A percentile compares a stretch with the other conserved stretches of the same genome.
Evolutionary conservation across 2,113 vertebrate species (phyloP).

Genomic region (Sander vitreus): DNA sequence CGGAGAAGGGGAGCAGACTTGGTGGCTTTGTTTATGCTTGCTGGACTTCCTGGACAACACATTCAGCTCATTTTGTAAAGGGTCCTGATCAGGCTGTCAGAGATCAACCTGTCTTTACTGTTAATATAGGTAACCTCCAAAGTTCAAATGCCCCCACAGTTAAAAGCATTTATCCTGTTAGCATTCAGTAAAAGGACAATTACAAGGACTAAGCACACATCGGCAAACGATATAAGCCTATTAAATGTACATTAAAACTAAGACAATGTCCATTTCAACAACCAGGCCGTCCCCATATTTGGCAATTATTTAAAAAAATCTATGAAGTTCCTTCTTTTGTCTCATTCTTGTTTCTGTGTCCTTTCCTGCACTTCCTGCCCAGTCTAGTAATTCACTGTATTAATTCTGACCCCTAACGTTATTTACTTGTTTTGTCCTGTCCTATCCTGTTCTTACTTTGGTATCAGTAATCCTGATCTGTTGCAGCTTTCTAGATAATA

Average conservation of each 20-base stretch:
- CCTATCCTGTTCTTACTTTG: conserved; percentile 11
- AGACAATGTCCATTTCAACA: neutral
- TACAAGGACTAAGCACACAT: neutral
- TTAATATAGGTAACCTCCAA: neutral
- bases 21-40: neutral
- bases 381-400: neutral
- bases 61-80: neutral
- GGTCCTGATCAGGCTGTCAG: neutral
- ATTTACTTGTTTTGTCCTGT: conserved; percentile 21
- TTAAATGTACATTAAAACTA: neutral
- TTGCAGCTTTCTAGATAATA: neutral
- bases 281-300: too few relatives aligned
- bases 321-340: neutral
- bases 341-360: neutral
- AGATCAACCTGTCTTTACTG: neutral
- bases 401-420: conserved; percentile 2
- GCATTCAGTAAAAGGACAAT: conserved; percentile 7
- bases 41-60: conserved; percentile 2
- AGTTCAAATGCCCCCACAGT: conserved; percentile 4
- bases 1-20: neutral
- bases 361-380: neutral
- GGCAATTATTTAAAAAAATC: too few relatives aligned
- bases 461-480: neutral
- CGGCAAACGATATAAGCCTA: neutral
- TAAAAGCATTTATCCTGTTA: conserved; percentile 1